Conservation (phyloP, 92 coral and sea anemone genomes). For the Heteractis magnifica region DNA sequence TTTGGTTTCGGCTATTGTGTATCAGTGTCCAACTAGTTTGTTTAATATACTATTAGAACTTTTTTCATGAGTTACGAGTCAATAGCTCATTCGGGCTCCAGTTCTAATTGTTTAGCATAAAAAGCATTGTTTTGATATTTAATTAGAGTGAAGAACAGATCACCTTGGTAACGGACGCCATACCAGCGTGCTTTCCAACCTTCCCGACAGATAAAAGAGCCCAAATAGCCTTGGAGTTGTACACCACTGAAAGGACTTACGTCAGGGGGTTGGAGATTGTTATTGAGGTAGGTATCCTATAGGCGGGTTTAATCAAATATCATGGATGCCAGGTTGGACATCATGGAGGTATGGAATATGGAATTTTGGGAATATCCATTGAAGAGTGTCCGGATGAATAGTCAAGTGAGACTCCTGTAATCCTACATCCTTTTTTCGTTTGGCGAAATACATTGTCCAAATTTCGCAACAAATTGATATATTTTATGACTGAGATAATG, state of each 20-base stretch:
- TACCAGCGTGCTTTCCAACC: slow-evolving; percentile 70
- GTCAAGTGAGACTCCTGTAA: neutral
- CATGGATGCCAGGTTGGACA: neutral
- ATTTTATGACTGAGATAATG: neutral
- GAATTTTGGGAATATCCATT: neutral
- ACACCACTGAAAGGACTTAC: slow-evolving; percentile 88
- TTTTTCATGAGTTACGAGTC: too few relatives aligned
- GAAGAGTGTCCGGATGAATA: neutral
- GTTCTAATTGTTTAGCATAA: too few relatives aligned
- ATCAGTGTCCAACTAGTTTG: too few relatives aligned
- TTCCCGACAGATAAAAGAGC: slow-evolving; percentile 81
- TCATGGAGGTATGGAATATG: neutral
- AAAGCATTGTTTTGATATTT: neutral
- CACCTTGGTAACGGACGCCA: slow-evolving; percentile 79
- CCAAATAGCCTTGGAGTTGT: slow-evolving; percentile 87
- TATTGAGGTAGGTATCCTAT: slow-evolving; percentile 62
- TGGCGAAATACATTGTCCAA: too few relatives aligned
- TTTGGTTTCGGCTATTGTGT: too few relatives aligned
- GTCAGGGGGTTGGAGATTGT: slow-evolving; percentile 91
- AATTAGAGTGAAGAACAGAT: slow-evolving; percentile 59
- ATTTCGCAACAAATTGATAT: too few relatives aligned
- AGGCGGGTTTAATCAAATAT: neutral
- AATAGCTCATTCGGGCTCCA: too few relatives aligned
- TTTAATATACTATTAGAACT: too few relatives aligned
- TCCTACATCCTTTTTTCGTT: neutral